phyloP scores from a whole-genome alignment of 2,113 vertebrate genomes.

The Empidonax traillii region DNA sequence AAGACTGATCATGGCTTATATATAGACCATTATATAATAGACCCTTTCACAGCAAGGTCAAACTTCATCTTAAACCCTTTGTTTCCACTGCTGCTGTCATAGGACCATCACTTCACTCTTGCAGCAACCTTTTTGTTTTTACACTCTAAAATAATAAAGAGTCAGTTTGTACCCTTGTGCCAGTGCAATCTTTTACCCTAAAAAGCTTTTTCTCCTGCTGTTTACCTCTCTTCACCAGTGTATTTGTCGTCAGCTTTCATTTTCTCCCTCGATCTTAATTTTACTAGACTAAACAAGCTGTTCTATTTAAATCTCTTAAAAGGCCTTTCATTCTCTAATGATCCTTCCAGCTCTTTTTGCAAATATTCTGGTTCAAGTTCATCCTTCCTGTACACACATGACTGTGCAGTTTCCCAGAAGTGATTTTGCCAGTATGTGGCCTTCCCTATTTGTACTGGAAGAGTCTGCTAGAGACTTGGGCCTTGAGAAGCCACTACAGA shows the following conservation, averaged over 20 bases:
- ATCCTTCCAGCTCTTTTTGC: neutral
- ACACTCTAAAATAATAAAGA: neutral
- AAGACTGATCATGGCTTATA: neutral
- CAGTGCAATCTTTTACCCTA: neutral
- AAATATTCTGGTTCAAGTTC: neutral
- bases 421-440: neutral
- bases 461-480: neutral
- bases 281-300: conserved; percentile 42
- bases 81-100: neutral
- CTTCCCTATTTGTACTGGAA: neutral
- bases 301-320: conserved; percentile 11
- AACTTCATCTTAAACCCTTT: neutral
- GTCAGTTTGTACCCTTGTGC: neutral
- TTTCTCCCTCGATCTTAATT: neutral
- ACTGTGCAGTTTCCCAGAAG: neutral
- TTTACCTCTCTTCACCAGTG: neutral
- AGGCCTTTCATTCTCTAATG: neutral
- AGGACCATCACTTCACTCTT: neutral
- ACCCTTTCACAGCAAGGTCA: neutral
- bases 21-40: too few species aligned
- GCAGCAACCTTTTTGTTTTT: neutral
- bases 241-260: neutral
- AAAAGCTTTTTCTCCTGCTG: neutral
- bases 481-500: neutral
- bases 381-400: neutral